phyloP scores from a whole-genome alignment of 2,797 vertebrate genomes.

The Champsocephalus gunnari region DNA sequence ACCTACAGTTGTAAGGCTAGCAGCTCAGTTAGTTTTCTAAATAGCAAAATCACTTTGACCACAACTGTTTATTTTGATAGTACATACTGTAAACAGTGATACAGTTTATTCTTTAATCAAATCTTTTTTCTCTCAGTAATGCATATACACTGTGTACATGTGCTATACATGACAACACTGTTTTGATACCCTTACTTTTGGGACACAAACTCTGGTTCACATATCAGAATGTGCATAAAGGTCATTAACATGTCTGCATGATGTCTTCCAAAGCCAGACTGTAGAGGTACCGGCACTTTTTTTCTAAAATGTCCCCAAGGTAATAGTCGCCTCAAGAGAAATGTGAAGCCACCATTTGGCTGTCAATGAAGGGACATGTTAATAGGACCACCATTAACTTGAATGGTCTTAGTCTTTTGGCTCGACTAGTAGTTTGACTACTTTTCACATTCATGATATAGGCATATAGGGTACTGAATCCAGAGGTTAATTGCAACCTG shows the following conservation, averaged over 20 bases:
- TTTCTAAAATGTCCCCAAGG: constrained; percentile 1
- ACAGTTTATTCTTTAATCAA: not conserved
- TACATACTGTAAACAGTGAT: too few species aligned
- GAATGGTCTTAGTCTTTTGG: constrained; percentile 23
- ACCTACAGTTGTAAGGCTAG: not conserved
- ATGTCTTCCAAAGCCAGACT: constrained; percentile 5
- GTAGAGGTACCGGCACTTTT: constrained; percentile 16
- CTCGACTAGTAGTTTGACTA: not conserved
- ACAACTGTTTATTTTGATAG: too few species aligned
- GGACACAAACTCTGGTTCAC: constrained; percentile 9
- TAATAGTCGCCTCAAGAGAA: constrained; percentile 27
- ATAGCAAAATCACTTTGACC: too few species aligned
- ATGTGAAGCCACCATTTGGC: constrained; percentile 35
- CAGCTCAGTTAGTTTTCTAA: too few species aligned
- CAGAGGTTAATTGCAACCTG: too few species aligned
- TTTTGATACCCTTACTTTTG: constrained; percentile 7
- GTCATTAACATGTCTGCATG: constrained; percentile 19
- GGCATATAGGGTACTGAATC: too few species aligned
- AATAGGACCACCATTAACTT: constrained; percentile 28
- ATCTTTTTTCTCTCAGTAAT: not conserved
- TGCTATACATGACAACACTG: not conserved
- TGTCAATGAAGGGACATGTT: constrained; percentile 11
- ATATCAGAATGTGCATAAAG: constrained; percentile 33
- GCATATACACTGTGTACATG: not conserved
- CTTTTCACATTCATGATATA: constrained; percentile 5